phyloP scores from a whole-genome alignment of 2,797 vertebrate genomes.

The Dallia pectoralis region DNA sequence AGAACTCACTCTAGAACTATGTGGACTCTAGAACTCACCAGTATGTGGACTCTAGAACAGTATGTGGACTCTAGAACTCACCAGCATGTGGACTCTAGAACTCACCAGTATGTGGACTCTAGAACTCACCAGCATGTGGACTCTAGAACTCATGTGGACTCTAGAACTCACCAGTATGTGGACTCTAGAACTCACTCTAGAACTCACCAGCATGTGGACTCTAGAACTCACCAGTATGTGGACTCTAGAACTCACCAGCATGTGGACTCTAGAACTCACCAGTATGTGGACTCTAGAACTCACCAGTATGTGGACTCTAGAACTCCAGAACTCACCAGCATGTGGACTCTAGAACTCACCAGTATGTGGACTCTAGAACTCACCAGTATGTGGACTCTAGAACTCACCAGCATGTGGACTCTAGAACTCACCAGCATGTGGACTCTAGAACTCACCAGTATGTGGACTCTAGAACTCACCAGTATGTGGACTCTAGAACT shows the following conservation, averaged over 20 bases:
- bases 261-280: constrained; percentile 76
- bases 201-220: constrained; percentile 78
- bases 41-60: constrained; percentile 72
- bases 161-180: constrained; percentile 79
- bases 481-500: constrained; percentile 78
- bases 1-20: too few relatives aligned
- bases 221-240: constrained; percentile 59
- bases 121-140: constrained; percentile 72
- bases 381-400: constrained; percentile 83
- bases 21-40: constrained; percentile 78
- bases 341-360: background rate
- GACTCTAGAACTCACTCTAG: constrained; percentile 76
- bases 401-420: constrained; percentile 74
- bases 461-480: constrained; percentile 76
- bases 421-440: too few relatives aligned
- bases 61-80: background rate
- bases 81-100: too few relatives aligned
- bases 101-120: constrained; percentile 82
- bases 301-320: too few relatives aligned
- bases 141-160: background rate
- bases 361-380: too few relatives aligned
- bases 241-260: background rate
- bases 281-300: constrained; percentile 78
- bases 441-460: background rate
- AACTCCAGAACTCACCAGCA: too few relatives aligned